Conservation (phyloP, 37 sponge, comb jelly and placozoan genomes). For the Mnemiopsis leidyi region DNA sequence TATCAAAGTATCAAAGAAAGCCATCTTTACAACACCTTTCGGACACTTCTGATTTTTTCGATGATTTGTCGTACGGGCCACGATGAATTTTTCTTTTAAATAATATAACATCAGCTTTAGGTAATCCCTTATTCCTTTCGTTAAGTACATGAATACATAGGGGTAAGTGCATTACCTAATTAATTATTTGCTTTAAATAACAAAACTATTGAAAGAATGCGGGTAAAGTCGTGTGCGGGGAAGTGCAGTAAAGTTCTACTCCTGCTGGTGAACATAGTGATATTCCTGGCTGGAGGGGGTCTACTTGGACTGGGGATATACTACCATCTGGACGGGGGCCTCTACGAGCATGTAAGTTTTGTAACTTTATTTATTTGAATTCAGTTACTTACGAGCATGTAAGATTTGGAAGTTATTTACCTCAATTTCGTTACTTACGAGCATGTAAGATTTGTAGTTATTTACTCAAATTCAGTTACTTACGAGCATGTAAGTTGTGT, state of each 20-base stretch:
- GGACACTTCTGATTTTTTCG: too few relatives aligned
- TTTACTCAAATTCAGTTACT: background rate
- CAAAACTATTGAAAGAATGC: background rate
- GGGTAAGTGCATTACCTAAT: too few relatives aligned
- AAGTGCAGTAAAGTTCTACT: slow-evolving; percentile 17
- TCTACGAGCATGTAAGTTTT: background rate
- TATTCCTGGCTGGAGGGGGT: slow-evolving; percentile 17
- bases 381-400: background rate
- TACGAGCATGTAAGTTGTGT: background rate
- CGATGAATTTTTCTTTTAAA: too few relatives aligned
- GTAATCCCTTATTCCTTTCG: too few relatives aligned
- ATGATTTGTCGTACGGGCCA: too few relatives aligned
- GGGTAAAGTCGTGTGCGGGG: slow-evolving; percentile 3
- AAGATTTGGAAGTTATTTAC: too few relatives aligned
- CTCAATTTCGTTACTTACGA: too few relatives aligned
- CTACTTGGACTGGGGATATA: background rate
- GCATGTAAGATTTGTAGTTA: background rate
- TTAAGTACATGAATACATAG: too few relatives aligned
- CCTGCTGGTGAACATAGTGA: background rate
- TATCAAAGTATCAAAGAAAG: too few relatives aligned
- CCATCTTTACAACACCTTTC: too few relatives aligned
- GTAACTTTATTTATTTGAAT: background rate
- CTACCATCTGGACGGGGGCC: background rate
- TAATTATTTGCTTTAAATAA: background rate
- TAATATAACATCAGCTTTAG: too few relatives aligned